phyloP scores from a whole-genome alignment of 2,113 vertebrate genomes.

The Conger conger region DNA sequence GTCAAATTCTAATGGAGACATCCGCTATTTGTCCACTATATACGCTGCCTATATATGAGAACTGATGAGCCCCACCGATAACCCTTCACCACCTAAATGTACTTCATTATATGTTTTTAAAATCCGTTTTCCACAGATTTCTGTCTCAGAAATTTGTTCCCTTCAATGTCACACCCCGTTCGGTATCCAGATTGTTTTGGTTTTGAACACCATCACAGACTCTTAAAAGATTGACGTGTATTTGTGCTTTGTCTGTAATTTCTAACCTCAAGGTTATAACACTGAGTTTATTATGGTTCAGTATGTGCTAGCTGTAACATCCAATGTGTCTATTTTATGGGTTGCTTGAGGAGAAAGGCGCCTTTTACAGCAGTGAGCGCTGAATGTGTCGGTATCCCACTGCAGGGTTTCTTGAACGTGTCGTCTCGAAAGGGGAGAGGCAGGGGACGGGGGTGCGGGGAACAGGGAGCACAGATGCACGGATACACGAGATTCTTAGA shows the following conservation, averaged over 20 bases:
- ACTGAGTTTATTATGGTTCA: not conserved
- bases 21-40: not conserved
- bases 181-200: not conserved
- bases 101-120: not conserved
- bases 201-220: not conserved
- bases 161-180: not conserved
- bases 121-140: not conserved
- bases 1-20: not conserved
- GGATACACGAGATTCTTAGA: not conserved
- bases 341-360: not conserved
- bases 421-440: not conserved
- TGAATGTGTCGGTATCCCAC: not conserved
- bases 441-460: not conserved
- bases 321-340: not conserved
- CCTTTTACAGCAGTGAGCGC: not conserved
- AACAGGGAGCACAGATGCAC: not conserved
- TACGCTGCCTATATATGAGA: not conserved
- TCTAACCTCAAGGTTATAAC: not conserved
- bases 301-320: not conserved
- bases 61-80: not conserved
- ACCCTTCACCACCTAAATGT: not conserved
- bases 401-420: not conserved
- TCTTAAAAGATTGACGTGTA: not conserved
- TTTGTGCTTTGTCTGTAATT: not conserved
- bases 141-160: not conserved